A percentile compares a stretch with the other conserved stretches of the same genome.
Conservation (phyloP, 2,888 invertebrate species). For the Tetranychus piercei region DNA sequence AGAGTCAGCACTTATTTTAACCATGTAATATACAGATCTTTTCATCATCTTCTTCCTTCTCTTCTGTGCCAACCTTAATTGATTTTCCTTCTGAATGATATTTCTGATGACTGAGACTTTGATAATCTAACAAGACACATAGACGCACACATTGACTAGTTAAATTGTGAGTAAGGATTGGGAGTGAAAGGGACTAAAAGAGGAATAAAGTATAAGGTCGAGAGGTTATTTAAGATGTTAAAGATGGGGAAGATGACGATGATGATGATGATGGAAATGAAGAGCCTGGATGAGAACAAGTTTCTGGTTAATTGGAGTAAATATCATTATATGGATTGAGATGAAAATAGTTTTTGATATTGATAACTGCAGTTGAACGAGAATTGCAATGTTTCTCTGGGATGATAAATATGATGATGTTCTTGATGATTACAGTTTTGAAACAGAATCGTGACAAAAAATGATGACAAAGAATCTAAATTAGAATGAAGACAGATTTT, state of each 20-base stretch:
- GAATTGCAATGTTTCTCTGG: no score
- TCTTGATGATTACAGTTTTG: neutral
- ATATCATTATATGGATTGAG: no score
- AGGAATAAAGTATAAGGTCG: neutral
- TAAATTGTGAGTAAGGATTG: neutral
- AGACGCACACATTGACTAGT: no score
- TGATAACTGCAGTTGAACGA: no score
- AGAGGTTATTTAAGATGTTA: neutral
- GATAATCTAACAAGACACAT: conserved; percentile 1
- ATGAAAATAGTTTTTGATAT: no score
- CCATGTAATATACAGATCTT: neutral
- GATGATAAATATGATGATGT: no score
- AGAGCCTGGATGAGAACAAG: neutral
- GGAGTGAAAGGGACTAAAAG: neutral
- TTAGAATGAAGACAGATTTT: neutral
- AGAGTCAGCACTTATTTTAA: conserved; percentile 1
- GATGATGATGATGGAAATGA: neutral
- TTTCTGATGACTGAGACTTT: conserved; percentile 2
- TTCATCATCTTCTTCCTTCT: neutral
- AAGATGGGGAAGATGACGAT: neutral
- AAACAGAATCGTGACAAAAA: neutral
- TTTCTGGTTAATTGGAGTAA: no score
- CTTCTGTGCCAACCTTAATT: neutral
- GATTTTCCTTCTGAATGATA: neutral
- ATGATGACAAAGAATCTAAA: neutral